Percentiles rank a stretch among this genome's conserved stretches.
Conservation (phyloP, 2,113 vertebrate species). For the Pseudorectes ferrugineus region DNA sequence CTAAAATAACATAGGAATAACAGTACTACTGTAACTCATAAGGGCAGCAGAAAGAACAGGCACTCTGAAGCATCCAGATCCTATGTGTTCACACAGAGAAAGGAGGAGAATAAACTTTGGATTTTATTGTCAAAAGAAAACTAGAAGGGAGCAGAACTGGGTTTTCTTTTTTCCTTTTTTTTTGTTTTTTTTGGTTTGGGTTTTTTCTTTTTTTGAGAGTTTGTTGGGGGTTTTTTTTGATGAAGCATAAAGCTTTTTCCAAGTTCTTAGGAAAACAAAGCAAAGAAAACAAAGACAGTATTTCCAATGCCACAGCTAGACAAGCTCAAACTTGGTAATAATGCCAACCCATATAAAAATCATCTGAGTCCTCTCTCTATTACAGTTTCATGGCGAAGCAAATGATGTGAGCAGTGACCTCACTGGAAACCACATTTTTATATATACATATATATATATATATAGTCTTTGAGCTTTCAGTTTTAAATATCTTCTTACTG, state of each 20-base stretch:
- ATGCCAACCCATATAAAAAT: neutral
- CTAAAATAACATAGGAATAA: neutral
- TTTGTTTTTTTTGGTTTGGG: neutral
- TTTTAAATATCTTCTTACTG: neutral
- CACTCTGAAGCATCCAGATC: neutral
- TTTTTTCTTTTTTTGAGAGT: neutral
- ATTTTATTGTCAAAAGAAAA: neutral
- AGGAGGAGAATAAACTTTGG: neutral
- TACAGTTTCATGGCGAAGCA: neutral
- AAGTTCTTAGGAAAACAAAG: neutral
- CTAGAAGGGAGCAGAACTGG: fast-evolving
- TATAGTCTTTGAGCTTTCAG: neutral
- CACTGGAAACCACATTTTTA: neutral
- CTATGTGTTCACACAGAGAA: neutral
- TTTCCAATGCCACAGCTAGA: neutral
- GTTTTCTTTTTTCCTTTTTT: neutral
- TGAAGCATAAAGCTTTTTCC: neutral
- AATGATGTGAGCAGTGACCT: neutral
- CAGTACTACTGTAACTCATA: neutral
- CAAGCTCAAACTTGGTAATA: neutral
- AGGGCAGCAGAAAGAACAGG: neutral
- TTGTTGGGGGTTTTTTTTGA: neutral
- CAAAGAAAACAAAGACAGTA: neutral
- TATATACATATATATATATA: neutral
- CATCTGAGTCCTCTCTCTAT: neutral